Conservation (phyloP, 1,140 invertebrate genomes). For the Forficula auricularia region DNA sequence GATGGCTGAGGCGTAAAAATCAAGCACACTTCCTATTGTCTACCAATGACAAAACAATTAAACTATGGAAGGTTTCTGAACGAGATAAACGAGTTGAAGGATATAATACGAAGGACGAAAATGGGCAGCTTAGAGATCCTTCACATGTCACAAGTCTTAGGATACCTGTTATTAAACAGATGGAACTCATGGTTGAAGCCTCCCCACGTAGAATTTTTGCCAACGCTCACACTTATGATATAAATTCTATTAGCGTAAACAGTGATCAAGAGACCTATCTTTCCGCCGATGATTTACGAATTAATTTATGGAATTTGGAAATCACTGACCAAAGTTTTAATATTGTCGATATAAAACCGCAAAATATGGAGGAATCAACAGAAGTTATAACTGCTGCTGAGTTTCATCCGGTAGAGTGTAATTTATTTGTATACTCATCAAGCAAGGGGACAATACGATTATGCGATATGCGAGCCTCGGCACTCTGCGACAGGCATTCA, state of each 20-base stretch:
- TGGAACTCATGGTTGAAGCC: slow-evolving; percentile 96
- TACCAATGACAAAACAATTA: slow-evolving; percentile 86
- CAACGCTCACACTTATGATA: slow-evolving; percentile 99
- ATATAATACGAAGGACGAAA: slow-evolving; percentile 91
- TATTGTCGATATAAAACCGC: slow-evolving; percentile 99
- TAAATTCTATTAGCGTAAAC: slow-evolving; percentile 99
- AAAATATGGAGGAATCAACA: slow-evolving; percentile 99
- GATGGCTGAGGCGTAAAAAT: slow-evolving; percentile 95
- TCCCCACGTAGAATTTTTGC: slow-evolving; percentile 95
- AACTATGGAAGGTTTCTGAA: slow-evolving; percentile 81
- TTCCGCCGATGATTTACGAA: slow-evolving; percentile 95
- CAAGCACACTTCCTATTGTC: slow-evolving; percentile 96
- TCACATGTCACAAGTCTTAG: slow-evolving; percentile 66
- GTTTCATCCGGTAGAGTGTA: slow-evolving; percentile 97
- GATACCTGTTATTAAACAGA: slow-evolving; percentile 83
- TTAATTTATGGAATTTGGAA: slow-evolving; percentile 98
- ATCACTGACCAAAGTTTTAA: slow-evolving; percentile 99
- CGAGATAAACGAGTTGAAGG: slow-evolving; percentile 72
- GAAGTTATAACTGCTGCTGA: slow-evolving; percentile 97
- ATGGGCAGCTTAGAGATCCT: slow-evolving; percentile 70
- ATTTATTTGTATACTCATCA: slow-evolving; percentile 98
- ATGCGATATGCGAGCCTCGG: slow-evolving; percentile 97
- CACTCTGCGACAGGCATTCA: slow-evolving; percentile 94
- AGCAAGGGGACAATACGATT: slow-evolving; percentile 96
- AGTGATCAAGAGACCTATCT: slow-evolving; percentile 99